Percentiles rank a stretch among this genome's conserved stretches.
Conservation (phyloP, 2,797 vertebrate genomes). For the Triplophysa bombifrons region DNA sequence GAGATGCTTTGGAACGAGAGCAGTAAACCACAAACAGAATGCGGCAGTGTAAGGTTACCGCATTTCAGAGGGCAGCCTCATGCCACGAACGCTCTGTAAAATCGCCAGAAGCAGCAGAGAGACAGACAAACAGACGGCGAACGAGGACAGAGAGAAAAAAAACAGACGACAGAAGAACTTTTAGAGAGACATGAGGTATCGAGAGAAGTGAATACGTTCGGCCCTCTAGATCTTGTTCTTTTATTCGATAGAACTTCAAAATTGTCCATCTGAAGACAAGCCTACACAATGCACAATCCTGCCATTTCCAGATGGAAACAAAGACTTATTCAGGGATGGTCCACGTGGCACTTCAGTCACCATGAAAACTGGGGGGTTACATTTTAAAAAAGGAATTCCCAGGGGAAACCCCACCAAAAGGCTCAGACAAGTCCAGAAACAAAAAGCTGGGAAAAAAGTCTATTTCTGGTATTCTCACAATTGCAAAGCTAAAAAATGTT, state of each 20-base stretch:
- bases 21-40: constrained; percentile 61
- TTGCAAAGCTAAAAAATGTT: constrained; percentile 3
- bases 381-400: not conserved
- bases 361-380: not conserved
- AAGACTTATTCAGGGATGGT: not conserved
- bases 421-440: constrained; percentile 17
- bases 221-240: not conserved
- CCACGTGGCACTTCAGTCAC: not conserved
- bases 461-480: constrained; percentile 6
- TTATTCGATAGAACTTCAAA: not conserved
- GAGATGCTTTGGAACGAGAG: constrained; percentile 39
- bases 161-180: not conserved
- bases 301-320: constrained; percentile 24
- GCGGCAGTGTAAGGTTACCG: constrained; percentile 63
- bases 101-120: constrained; percentile 43
- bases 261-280: not conserved
- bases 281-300: constrained; percentile 8
- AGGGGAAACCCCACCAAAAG: constrained; percentile 8
- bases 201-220: constrained; percentile 24
- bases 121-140: constrained; percentile 21
- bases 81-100: constrained; percentile 47
- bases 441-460: constrained; percentile 26
- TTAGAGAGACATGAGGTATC: not conserved
- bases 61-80: constrained; percentile 55
- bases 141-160: constrained; percentile 46